Evolutionary conservation across 2,888 invertebrate genomes (phyloP).

Genomic region (Orchesellides sinensis): DNA sequence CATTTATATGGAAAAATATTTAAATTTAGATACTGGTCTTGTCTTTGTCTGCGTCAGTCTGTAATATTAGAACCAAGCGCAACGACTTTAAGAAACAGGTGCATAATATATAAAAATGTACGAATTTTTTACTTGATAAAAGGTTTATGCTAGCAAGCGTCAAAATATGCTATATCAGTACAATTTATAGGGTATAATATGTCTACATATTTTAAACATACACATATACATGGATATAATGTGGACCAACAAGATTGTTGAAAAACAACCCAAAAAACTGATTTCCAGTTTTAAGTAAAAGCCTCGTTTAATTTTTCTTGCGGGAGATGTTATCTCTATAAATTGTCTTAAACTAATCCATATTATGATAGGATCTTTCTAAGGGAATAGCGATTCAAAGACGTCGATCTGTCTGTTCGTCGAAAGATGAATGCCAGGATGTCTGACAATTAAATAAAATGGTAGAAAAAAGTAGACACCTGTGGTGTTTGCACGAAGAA

Average conservation of each 20-base stretch:
- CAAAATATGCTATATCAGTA: too few relatives aligned
- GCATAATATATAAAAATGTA: too few relatives aligned
- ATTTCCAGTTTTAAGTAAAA: slow-evolving; percentile 50
- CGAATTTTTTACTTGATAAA: too few relatives aligned
- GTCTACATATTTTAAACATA: background rate
- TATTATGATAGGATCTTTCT: background rate
- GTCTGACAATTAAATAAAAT: slow-evolving; percentile 58
- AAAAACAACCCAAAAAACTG: slow-evolving; percentile 34
- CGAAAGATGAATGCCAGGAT: slow-evolving; percentile 60
- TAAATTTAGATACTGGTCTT: too few relatives aligned
- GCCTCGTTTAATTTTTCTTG: slow-evolving; percentile 18
- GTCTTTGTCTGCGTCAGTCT: too few relatives aligned
- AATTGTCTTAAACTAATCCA: too few relatives aligned
- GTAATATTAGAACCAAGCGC: too few relatives aligned
- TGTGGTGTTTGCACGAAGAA: slow-evolving; percentile 55
- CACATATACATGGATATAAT: background rate
- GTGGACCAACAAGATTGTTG: slow-evolving; percentile 35
- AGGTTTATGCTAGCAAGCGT: too few relatives aligned
- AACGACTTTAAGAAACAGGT: too few relatives aligned
- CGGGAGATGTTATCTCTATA: too few relatives aligned
- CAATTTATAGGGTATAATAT: too few relatives aligned
- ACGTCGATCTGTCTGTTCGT: slow-evolving; percentile 63
- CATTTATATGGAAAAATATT: background rate
- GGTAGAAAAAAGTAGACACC: slow-evolving; percentile 53
- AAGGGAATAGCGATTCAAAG: slow-evolving; percentile 33